Conservation (phyloP, 2,888 invertebrate genomes). For the Vanessa cardui region DNA sequence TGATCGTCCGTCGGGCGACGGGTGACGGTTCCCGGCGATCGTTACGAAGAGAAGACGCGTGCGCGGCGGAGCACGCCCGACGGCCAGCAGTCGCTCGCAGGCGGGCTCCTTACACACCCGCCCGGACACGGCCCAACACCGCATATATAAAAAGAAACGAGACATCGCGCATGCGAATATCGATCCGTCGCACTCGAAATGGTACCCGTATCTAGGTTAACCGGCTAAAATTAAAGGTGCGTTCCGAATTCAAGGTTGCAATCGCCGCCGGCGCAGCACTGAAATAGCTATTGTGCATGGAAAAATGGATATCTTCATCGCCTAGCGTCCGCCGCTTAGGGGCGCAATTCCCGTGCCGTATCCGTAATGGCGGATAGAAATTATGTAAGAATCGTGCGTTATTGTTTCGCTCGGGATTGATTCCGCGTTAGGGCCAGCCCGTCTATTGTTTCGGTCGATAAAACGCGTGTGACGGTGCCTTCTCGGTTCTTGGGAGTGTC, state of each 20-base stretch:
- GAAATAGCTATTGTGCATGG: slow-evolving; percentile 74
- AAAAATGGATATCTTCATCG: slow-evolving; percentile 64
- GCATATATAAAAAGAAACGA: slow-evolving; percentile 60
- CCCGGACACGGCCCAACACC: slow-evolving; percentile 59
- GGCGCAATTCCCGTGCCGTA: slow-evolving; percentile 65
- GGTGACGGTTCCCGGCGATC: slow-evolving; percentile 42
- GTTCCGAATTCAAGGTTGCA: slow-evolving; percentile 79
- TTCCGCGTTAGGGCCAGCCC: slow-evolving; percentile 47
- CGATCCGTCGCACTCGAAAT: slow-evolving; percentile 72
- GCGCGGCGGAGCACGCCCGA: slow-evolving; percentile 47
- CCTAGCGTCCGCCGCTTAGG: slow-evolving; percentile 61
- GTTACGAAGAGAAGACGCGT: slow-evolving; percentile 48
- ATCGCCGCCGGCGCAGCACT: slow-evolving; percentile 75
- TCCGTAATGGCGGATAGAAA: slow-evolving; percentile 67
- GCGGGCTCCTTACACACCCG: slow-evolving; percentile 54
- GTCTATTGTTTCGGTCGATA: slow-evolving; percentile 42
- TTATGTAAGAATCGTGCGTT: slow-evolving; percentile 77
- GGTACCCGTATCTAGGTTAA: slow-evolving; percentile 80
- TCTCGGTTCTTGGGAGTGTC: slow-evolving; percentile 51
- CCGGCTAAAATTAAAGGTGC: slow-evolving; percentile 83
- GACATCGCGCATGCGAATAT: slow-evolving; percentile 75
- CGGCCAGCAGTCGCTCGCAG: slow-evolving; percentile 58
- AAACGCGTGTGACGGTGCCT: slow-evolving; percentile 46
- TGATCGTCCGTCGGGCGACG: slow-evolving; percentile 30
- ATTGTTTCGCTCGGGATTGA: slow-evolving; percentile 65